Evolutionary conservation across 92 coral and sea anemone species (phyloP), one percentile per base, ranked within the genome.

Genomic region (Parazoanthus atlanticus): DNA sequence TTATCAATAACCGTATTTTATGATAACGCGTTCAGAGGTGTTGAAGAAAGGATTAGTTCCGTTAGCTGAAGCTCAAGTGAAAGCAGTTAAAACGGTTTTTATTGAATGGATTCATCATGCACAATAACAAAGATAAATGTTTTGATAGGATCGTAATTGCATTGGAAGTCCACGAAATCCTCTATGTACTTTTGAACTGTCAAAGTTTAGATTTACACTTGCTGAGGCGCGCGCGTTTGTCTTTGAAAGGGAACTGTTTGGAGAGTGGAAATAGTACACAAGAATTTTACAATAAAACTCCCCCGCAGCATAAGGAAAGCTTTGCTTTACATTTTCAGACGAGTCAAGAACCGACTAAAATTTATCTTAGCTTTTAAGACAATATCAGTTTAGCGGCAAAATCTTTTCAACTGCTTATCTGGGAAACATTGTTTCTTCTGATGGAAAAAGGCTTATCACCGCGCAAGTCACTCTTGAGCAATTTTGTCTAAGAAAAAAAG

Each of bases 71-170:
- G 74, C 36, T 83, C 32, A 40, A 67, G 65, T 12, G 15, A 81
- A 52, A 15, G 29, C 56, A 12, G 43, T 67, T 21, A 80, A 80
- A 32, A 52, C 61, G 10, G 15, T 32, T 80, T 80, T 64, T 31
- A 56, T 52, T 43, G 34, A 56, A 54, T 56, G 43, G n/a, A 46
- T 43, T 69, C 67, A 46, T 69, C 33, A 26, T 29, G 36, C 23
- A 82, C 36, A 34, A 66, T 28, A 58, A 30, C 78, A 41, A 17
- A 84, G 65, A 84, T 84, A 71, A 71, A 84, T 72, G 43, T 84
- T 84, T 84, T 26, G 78, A 70, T 70, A 69, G 66, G 15, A 28
- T 43, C 43, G 43, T 84, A 84, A 84, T 84, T 84, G 87, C 38
- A 43, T 84, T 84, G 67, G 46, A 70, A 84, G 87, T 43, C 58